Evolutionary conservation across 2,113 vertebrate species (phyloP).

Genomic region (Polypterus bichir): DNA sequence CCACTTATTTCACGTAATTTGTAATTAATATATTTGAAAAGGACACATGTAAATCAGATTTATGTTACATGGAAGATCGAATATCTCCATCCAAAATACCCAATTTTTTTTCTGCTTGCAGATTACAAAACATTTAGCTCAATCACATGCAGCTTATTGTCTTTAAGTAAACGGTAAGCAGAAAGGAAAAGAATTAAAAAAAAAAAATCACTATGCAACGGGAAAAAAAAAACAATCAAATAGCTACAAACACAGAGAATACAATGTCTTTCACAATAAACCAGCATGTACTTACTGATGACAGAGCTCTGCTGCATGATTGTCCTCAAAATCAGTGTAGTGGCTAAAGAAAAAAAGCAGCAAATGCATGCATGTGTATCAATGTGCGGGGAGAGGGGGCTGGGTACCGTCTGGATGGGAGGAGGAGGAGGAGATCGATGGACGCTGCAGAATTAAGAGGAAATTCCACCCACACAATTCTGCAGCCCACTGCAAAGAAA

Average conservation of each 20-base stretch:
- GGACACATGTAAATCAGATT: too few species aligned
- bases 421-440: conserved; percentile 8
- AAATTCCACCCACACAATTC: conserved; percentile 50
- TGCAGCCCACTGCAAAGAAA: conserved; percentile 46
- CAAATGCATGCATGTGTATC: neutral
- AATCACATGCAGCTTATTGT: too few species aligned
- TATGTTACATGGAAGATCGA: too few species aligned
- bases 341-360: conserved; percentile 19
- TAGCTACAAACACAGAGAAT: neutral
- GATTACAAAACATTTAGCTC: too few species aligned
- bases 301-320: conserved; percentile 10
- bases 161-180: too few species aligned
- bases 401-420: conserved; percentile 5
- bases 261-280: neutral
- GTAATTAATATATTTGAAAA: too few species aligned
- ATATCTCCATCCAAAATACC: too few species aligned
- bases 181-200: too few species aligned
- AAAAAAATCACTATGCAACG: too few species aligned
- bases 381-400: too few species aligned
- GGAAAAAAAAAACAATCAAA: neutral
- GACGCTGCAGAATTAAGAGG: conserved; percentile 41
- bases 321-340: neutral
- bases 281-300: conserved; percentile 12
- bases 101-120: too few species aligned
- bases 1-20: too few species aligned